Base-by-base conservation (phyloP, 2,888 invertebrate genomes). In the Chelonus formosanus region DNA sequence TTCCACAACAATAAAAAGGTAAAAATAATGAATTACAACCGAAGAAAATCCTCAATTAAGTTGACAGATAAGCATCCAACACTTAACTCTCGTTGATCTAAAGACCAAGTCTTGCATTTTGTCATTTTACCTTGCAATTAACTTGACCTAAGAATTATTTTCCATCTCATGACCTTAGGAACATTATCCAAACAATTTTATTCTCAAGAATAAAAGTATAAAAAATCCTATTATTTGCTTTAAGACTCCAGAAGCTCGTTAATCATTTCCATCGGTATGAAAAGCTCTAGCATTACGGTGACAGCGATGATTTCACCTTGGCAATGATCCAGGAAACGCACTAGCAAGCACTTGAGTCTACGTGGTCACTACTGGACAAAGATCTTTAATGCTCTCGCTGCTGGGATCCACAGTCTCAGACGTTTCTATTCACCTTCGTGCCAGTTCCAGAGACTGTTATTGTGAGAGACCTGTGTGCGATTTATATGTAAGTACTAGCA, bases 301-400 rank as follows among this genome's bases (percentile, higher is more conserved):
- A 76, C 75, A 72, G 70, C 75, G 69, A 77, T 78, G 78, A 79
- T 78, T 78, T 76, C 78, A 78, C 79, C 79, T 77, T 77, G 78
- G 76, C 78, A 76, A 76, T 78, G 79, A 78, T 79, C 77, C 75
- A 77, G 78, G 79, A 78, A 79, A 78, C 74, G 71, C 35, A 62
- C 10, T 31, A 20, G 65, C 57, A 43, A 20, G 66, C 45, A 44
- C 48, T 47, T 40, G 57, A 35, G 53, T 63, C 32, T 55, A 55
- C 48, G 64, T 63, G 50, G 53, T 48, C 65, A 54, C 56, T 54
- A 40, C 59, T 45, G 71, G 57, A 71, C 70, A 70, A 71, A 70
- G 69, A 69, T 65, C 64, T 65, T 65, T 70, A 69, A 70, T 70
- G 71, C 70, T 63, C 70, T 69, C 73, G 59, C 67, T 61, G 68